Conservation (phyloP, 2,113 vertebrate species). For the Pluvianellus socialis region DNA sequence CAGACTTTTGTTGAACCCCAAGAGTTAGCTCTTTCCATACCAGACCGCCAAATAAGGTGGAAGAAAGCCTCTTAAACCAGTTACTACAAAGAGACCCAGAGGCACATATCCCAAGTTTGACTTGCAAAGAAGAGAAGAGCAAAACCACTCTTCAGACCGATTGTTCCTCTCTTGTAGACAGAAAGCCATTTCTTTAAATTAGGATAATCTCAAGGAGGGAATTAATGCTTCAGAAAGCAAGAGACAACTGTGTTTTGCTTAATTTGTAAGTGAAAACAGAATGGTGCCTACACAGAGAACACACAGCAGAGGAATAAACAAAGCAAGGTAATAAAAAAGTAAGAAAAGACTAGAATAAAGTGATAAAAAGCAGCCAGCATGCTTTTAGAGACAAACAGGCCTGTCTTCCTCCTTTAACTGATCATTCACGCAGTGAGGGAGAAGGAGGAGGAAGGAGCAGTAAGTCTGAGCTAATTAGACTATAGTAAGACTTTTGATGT, state of each 20-base stretch:
- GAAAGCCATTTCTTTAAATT: not conserved
- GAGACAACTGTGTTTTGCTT: not conserved
- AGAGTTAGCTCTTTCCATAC: not conserved
- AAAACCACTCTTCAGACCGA: not conserved
- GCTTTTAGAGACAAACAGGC: conserved; percentile 1
- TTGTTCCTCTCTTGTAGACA: not conserved
- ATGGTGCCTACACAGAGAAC: not conserved
- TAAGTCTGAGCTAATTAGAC: conserved; percentile 12
- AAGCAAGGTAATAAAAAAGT: conserved; percentile 8
- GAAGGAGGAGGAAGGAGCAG: conserved; percentile 1
- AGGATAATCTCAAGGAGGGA: conserved; percentile 4
- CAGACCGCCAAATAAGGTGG: not conserved
- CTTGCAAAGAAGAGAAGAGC: conserved; percentile 23
- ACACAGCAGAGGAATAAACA: not conserved
- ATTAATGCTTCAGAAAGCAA: conserved; percentile 16
- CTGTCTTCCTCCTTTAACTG: conserved; percentile 9
- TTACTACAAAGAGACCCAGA: not conserved
- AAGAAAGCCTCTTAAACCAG: not conserved
- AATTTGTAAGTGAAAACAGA: not conserved
- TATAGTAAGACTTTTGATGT: conserved; percentile 23
- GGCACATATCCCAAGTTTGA: not conserved
- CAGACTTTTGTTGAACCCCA: not conserved
- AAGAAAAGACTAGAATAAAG: conserved; percentile 6
- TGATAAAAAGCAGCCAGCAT: not conserved
- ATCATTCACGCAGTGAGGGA: conserved; percentile 9